phyloP scores from a whole-genome alignment of 2,113 vertebrate species.

The Eubucco bourcierii region DNA sequence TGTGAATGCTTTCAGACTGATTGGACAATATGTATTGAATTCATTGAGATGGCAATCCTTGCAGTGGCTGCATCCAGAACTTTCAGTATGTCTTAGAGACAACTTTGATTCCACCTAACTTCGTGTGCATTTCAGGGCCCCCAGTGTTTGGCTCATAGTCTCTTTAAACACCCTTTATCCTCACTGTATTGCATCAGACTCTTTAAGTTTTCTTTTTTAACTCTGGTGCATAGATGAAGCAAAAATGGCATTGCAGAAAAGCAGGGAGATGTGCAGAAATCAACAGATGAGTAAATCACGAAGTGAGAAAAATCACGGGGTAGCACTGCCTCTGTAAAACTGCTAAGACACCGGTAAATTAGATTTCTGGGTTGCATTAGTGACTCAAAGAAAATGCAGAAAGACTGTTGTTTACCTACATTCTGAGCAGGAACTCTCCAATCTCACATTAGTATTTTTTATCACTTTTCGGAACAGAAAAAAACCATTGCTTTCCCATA shows the following conservation, averaged over 20 bases:
- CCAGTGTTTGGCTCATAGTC: not conserved
- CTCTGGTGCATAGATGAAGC: not conserved
- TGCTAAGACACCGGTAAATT: not conserved
- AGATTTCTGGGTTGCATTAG: not conserved
- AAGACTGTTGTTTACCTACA: not conserved
- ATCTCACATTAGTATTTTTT: not conserved
- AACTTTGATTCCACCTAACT: not conserved
- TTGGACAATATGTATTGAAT: not conserved
- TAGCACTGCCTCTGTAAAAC: constrained; percentile 15
- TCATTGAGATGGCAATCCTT: not conserved
- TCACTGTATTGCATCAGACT: not conserved
- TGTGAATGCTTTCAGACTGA: not conserved
- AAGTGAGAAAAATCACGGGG: constrained; percentile 6
- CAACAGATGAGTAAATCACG: not conserved
- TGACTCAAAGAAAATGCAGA: not conserved
- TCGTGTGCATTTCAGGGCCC: not conserved
- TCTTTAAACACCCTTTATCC: not conserved
- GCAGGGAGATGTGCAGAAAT: not conserved
- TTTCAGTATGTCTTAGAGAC: not conserved
- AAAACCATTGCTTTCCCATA: not conserved
- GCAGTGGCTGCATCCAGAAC: not conserved
- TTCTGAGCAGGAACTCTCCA: not conserved
- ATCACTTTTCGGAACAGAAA: not conserved
- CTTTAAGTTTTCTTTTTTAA: constrained; percentile 1
- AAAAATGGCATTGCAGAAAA: not conserved